Conservation (phyloP, 2,113 vertebrate genomes). For the Oophaga pumilio region DNA sequence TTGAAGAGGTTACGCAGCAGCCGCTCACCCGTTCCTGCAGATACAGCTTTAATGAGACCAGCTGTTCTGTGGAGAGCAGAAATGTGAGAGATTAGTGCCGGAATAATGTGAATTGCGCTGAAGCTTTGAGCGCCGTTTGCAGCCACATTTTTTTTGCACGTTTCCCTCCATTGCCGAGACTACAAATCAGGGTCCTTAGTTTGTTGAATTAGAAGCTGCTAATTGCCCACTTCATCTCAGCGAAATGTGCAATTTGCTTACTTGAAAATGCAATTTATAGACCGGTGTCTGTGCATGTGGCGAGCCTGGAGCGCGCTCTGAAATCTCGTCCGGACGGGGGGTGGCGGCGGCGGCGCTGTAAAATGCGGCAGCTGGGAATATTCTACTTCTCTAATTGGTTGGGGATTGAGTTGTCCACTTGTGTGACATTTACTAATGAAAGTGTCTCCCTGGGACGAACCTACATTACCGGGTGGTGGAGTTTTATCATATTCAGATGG, state of each 20-base stretch:
- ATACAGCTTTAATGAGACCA: constrained; percentile 34
- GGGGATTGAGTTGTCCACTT: constrained; percentile 50
- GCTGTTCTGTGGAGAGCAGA: constrained; percentile 28
- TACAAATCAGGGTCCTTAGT: constrained; percentile 45
- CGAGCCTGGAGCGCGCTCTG: not conserved
- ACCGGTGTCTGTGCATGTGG: constrained; percentile 18
- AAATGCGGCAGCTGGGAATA: constrained; percentile 31
- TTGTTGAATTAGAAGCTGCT: constrained; percentile 53
- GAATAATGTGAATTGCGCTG: constrained; percentile 32
- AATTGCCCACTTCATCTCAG: constrained; percentile 52
- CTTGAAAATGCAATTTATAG: constrained; percentile 46
- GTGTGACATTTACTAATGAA: constrained; percentile 47
- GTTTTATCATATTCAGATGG: constrained; percentile 19
- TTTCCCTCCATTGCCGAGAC: not conserved
- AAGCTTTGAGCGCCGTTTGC: constrained; percentile 26
- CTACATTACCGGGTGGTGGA: constrained; percentile 11
- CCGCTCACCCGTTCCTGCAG: constrained; percentile 29
- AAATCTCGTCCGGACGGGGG: not conserved
- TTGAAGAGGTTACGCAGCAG: constrained; percentile 19
- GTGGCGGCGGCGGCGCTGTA: not conserved
- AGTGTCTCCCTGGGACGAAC: constrained; percentile 44
- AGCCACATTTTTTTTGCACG: not conserved
- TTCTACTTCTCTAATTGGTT: constrained; percentile 40
- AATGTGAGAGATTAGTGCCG: constrained; percentile 18
- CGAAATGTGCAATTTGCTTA: constrained; percentile 47